phyloP scores from a whole-genome alignment of 2,888 invertebrate species.

The Podotricha telesiphe region DNA sequence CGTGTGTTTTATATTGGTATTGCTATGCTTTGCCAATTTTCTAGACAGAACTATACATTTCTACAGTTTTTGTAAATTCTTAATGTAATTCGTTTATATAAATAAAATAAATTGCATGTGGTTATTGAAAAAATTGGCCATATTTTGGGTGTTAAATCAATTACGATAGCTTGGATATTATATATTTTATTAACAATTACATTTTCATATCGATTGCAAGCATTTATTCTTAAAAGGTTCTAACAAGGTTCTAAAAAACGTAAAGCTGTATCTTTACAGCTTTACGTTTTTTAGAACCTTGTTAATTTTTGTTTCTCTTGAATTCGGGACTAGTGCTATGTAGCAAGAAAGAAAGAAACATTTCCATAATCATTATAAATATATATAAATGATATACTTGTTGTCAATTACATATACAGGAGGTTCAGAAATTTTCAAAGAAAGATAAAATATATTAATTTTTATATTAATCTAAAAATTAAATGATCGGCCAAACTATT shows the following conservation, averaged over 20 bases:
- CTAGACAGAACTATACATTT: background rate
- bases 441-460: too few relatives aligned
- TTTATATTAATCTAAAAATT: too few relatives aligned
- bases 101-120: background rate
- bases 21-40: background rate
- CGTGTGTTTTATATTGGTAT: background rate
- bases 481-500: too few relatives aligned
- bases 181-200: background rate
- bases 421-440: too few relatives aligned
- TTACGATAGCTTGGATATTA: conserved; percentile 1
- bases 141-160: background rate
- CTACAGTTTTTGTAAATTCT: background rate
- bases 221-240: too few relatives aligned
- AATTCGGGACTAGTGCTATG: too few relatives aligned
- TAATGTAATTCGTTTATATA: background rate
- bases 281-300: background rate
- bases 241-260: too few relatives aligned
- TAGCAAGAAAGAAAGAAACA: too few relatives aligned
- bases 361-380: too few relatives aligned
- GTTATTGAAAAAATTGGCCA: background rate
- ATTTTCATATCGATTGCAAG: background rate
- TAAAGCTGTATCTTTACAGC: too few relatives aligned
- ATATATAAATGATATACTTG: too few relatives aligned
- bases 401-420: too few relatives aligned
- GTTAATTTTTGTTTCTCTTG: background rate